phyloP scores from a whole-genome alignment of 2,888 invertebrate species.

The Ochropacha duplaris region DNA sequence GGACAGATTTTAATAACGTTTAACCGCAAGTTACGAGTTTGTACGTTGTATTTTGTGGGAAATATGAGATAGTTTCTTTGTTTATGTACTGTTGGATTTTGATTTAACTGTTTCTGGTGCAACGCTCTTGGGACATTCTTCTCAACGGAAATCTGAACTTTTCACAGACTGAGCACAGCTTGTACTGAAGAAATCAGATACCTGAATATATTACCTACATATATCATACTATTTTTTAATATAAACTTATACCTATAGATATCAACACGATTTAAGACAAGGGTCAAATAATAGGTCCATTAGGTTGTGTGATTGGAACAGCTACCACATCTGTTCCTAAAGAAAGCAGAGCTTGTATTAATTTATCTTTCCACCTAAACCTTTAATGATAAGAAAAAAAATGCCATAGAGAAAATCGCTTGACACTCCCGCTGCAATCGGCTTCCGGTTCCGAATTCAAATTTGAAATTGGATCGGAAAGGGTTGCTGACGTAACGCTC shows the following conservation, averaged over 20 bases:
- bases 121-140: too few relatives aligned
- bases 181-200: too few relatives aligned
- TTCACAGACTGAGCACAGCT: neutral
- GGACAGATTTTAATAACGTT: slow-evolving; percentile 58
- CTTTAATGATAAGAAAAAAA: slow-evolving; percentile 3
- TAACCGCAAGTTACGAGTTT: slow-evolving; percentile 41
- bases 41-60: slow-evolving; percentile 25
- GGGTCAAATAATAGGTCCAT: too few relatives aligned
- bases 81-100: neutral
- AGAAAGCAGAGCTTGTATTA: neutral
- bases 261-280: too few relatives aligned
- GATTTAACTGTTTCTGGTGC: neutral
- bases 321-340: too few relatives aligned
- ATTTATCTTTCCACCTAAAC: neutral
- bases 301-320: too few relatives aligned
- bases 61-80: slow-evolving; percentile 11
- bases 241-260: too few relatives aligned
- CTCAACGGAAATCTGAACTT: neutral
- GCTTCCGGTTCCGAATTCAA: slow-evolving; percentile 46
- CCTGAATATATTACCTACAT: too few relatives aligned
- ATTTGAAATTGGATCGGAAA: slow-evolving; percentile 54
- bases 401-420: slow-evolving; percentile 2
- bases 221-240: too few relatives aligned
- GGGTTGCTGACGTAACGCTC: slow-evolving; percentile 36
- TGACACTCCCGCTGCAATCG: neutral